Evolutionary conservation across 1,140 invertebrate genomes (phyloP), one percentile per base, ranked within the genome.

Genomic region (Ectropis grisescens): DNA sequence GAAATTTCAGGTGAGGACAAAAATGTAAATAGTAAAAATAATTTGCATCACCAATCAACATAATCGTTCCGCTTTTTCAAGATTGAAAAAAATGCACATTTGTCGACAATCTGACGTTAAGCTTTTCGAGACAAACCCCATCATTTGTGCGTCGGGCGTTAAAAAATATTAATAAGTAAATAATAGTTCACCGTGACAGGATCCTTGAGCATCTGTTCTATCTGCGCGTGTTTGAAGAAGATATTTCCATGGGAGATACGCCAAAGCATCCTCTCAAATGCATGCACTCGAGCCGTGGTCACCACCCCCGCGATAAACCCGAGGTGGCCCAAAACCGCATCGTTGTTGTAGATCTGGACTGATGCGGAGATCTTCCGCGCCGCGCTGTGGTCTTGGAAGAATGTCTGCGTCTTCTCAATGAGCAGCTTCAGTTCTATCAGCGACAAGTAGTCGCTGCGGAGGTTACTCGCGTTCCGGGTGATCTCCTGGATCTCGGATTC

Each of bases 381-480:
- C 0, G 68, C 87, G 56, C 87, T 87, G 75, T 88, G 86, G 54
- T 96, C 94, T 70, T 90, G 89, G 79, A 98, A 97, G 74, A 97
- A 97, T 0, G 85, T 85, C 74, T 96, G 93, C 1, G 94, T 95
- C 72, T 96, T 97, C 46, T 91, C 89, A 28, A 98, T 85, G 13
- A 98, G 91, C 48, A 96, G 90, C 47, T 89, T 92, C 33, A 97
- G 78, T 71, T 98, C 96, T 14, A 90, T 94, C 12, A 98, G 81
- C 48, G 97, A 94, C 13, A 96, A 84, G 67, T 89, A 97, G 68
- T 97, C 97, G 37, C 90, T 91, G 75, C 96, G 96, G 38, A 98
- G 72, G 47, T 93, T 93, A 33, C 94, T 91, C 4, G 93, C 92
- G 74, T 96, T 98, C 33, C 91, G 89, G 58, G 94, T 96, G 14